A percentile compares a stretch with the other conserved stretches of the same genome.
Conservation (phyloP, 2,113 vertebrate species). For the Laticauda colubrina region DNA sequence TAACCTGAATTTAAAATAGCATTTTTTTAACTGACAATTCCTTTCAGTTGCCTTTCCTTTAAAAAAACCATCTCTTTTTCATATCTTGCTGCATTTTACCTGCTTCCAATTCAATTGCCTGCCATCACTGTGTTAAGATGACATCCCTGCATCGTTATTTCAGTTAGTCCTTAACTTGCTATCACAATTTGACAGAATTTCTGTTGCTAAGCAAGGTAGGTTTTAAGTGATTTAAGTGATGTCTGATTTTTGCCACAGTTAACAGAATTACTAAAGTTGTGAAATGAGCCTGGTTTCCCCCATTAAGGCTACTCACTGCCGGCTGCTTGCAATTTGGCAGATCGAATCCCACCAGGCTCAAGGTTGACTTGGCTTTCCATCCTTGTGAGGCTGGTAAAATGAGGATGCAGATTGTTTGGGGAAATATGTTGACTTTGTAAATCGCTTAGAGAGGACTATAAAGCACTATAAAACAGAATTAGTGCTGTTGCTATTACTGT, state of each 20-base stretch:
- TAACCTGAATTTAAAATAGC: not conserved
- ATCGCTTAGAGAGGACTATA: too few species aligned
- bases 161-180: not conserved
- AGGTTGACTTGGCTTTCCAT: too few species aligned
- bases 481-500: not conserved
- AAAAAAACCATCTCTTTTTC: not conserved
- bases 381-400: too few species aligned
- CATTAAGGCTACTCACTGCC: too few species aligned
- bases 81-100: not conserved
- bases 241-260: not conserved
- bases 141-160: not conserved
- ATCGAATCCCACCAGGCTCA: too few species aligned
- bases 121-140: not conserved
- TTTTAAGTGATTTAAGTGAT: not conserved
- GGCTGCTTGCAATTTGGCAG: too few species aligned
- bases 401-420: too few species aligned
- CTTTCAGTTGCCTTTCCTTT: not conserved
- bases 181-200: not conserved
- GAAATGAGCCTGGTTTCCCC: not conserved
- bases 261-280: not conserved
- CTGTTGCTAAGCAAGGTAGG: not conserved
- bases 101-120: not conserved
- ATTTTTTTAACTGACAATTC: not conserved
- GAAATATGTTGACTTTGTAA: too few species aligned
- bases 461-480: too few species aligned